Percentiles rank a stretch among this genome's conserved stretches.
Evolutionary conservation across 2,797 vertebrate species (phyloP).

Genomic region (Rhabdomys pumilio): DNA sequence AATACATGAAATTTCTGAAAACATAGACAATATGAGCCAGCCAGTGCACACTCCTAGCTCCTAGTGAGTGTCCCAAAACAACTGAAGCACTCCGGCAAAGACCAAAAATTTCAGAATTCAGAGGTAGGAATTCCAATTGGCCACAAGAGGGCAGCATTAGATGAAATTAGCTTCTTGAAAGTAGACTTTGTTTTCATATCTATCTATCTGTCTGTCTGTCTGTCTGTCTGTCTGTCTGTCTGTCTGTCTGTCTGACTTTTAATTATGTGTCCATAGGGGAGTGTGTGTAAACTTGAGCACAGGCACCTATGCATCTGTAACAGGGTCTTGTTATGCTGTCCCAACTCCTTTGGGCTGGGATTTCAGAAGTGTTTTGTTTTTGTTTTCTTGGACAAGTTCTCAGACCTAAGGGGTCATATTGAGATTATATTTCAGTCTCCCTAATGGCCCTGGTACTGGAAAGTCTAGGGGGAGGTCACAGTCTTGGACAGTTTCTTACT

Average conservation of each 20-base stretch:
- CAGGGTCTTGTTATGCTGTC: neutral
- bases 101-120: neutral
- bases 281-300: neutral
- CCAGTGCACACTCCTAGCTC: neutral
- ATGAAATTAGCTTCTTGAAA: neutral
- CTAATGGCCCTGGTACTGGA: neutral
- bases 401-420: neutral
- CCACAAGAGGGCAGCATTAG: constrained; percentile 69
- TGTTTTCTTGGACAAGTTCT: neutral
- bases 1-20: neutral
- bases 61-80: neutral
- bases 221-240: no score
- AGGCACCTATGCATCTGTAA: neutral
- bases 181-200: neutral
- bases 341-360: neutral
- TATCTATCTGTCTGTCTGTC: no score
- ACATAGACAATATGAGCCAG: neutral
- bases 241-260: neutral
- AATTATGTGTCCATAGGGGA: neutral
- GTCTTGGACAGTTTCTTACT: neutral
- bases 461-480: neutral
- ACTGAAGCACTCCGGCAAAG: neutral
- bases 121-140: constrained; percentile 10
- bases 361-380: neutral
- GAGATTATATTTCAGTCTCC: neutral